These are phyloP conservation scores for Argyresthia albistria DNA, from an alignment of 2,888 invertebrate genomes.

Conservation along the genomic window DNA sequence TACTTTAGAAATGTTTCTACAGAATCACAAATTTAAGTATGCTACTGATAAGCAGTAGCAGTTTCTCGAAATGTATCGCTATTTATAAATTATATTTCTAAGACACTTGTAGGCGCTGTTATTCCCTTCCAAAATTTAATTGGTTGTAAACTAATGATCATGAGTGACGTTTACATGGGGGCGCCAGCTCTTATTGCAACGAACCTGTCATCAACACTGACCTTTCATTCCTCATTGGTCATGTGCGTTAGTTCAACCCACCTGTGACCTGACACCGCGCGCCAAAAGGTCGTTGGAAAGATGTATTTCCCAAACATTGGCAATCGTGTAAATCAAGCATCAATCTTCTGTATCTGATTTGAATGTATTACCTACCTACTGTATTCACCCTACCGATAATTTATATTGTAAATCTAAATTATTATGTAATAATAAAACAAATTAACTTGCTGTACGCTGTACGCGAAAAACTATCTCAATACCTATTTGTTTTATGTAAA, in stretches of 20 bases:
- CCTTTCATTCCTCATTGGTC: too few relatives aligned
- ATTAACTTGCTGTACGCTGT: conserved; percentile 31
- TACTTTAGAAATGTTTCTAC: neutral
- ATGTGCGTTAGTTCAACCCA: too few relatives aligned
- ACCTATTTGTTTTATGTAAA: conserved; percentile 59
- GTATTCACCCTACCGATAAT: conserved; percentile 28
- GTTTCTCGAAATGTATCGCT: neutral
- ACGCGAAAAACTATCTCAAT: conserved; percentile 46
- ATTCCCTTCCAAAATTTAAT: too few relatives aligned
- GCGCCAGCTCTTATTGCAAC: too few relatives aligned
- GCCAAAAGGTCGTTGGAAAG: too few relatives aligned
- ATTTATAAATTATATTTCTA: neutral
- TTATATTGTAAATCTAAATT: conserved; percentile 52
- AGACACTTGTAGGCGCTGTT: neutral
- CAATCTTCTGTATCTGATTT: neutral
- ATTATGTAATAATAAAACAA: conserved; percentile 39
- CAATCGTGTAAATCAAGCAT: neutral
- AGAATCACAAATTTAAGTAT: neutral
- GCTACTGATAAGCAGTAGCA: neutral
- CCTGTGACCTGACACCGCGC: too few relatives aligned
- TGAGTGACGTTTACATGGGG: too few relatives aligned
- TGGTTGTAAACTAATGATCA: neutral
- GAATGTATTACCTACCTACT: conserved; percentile 14
- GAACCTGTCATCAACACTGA: too few relatives aligned
- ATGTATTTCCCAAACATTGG: neutral